These are phyloP conservation scores for Tauraco erythrolophus DNA, from an alignment of 2,113 vertebrate species.

Conservation along the genomic window DNA sequence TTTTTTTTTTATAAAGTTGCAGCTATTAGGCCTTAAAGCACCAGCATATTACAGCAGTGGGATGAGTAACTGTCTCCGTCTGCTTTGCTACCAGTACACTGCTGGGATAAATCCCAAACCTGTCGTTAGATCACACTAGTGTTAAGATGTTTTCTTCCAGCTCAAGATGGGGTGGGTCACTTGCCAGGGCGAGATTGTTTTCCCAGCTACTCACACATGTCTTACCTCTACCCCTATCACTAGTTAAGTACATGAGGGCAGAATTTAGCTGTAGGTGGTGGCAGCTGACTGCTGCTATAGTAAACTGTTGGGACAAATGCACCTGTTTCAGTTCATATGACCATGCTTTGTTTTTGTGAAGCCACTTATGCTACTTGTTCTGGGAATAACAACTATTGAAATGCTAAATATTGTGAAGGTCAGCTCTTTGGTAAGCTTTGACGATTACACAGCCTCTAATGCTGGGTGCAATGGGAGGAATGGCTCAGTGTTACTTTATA, in stretches of 20 bases:
- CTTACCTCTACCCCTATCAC: not conserved
- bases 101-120: constrained; percentile 29
- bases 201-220: not conserved
- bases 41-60: constrained; percentile 37
- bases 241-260: not conserved
- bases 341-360: not conserved
- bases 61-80: not conserved
- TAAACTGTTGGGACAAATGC: not conserved
- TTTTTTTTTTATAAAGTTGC: constrained; percentile 19
- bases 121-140: not conserved
- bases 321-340: not conserved
- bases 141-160: not conserved
- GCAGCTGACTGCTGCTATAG: constrained; percentile 23
- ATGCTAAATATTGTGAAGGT: not conserved
- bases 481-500: not conserved
- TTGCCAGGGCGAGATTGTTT: not conserved
- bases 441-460: not conserved
- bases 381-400: not conserved
- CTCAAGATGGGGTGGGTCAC: not conserved
- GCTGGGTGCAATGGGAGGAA: not conserved
- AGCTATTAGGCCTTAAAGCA: constrained; percentile 63
- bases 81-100: not conserved
- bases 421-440: constrained; percentile 21
- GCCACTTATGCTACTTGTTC: not conserved
- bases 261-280: not conserved